Evolutionary conservation across 2,888 invertebrate genomes (phyloP), one percentile per base, ranked within the genome.

Genomic region (Nemoura dubitans): DNA sequence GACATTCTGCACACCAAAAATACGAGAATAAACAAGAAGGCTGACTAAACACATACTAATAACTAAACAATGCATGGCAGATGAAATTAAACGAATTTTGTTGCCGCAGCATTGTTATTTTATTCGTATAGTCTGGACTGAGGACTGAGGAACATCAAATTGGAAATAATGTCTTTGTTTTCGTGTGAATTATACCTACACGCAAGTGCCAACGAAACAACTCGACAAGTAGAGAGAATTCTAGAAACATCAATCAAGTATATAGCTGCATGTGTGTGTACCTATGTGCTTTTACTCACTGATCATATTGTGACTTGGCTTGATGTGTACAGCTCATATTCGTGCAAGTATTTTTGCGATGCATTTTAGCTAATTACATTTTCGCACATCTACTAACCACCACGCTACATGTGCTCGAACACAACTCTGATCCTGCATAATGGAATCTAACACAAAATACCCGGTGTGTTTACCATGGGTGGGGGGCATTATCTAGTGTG

Each of bases 401-500:
- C 36, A 36, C 36, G 3, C 3, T 21, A 59, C 59, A 59, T 59
- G 59, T 59, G 59, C 2, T 59, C 59, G 59, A 59, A 36, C 36
- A 36, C 36, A 59, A 3, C 14, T 1, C 59, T 10, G 59, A 59
- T 59, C 59, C 59, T 59, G 59, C 10, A 59, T 59, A 59, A 59
- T 59, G 21, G 59, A 59, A 59, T 16, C 59, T 59, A 59, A 59
- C 59, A 59, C 14, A 59, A 59, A 7, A 21, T 14, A 7, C 16
- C 10, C 10, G n/a, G 2, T 25, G 26, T 78, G 78, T 78, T 78
- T 78, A 28, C 78, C 26, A 78, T 78, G 78, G 78, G 78, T 78
- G 78, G 78, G 28, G 78, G 78, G 28, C 25, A 78, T 78, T 78
- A 27, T 27, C 78, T 27, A 78, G 78, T 28, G 5, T 27, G 25